Base-by-base conservation (phyloP, 2,888 invertebrate genomes). In the Drosophila pseudotalamancana region DNA sequence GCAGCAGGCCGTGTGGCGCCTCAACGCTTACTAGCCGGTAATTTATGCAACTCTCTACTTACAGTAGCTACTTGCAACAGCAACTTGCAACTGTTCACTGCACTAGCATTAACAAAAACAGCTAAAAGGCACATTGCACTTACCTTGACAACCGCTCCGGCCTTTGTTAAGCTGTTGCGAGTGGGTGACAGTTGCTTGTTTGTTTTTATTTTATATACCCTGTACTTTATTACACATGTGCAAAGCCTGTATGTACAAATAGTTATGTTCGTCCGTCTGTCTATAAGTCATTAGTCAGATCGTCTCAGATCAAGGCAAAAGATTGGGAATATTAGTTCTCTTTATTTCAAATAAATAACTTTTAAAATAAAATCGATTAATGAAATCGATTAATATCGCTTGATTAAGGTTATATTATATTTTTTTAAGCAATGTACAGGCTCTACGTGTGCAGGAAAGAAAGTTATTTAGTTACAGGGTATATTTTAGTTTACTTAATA, bases 1-100 rank as follows among this genome's bases (percentile, higher is more conserved):
- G 77, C 73, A 70, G 77, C 63, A 51, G 51, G 72, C 62, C 75
- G 72, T 60, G 63, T 76, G 81, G 84, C 79, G 82, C 79, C 79
- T 64, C 50, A 48, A 73, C 81, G 68, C 34, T 46, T 73, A 60
- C 63, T 63, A 73, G 75, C 81, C 84, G 81, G 73, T 66, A 74
- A 70, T 70, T 70, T 74, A 70, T 74, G 61, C 70, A 55, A 62
- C 46, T 31, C 29, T 48, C 25, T 35, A 29, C n/a, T n/a, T 37
- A 8, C 27, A 48, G 55, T 37, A 37, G 56, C 49, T 37, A 11
- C 48, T 25, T 48, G 48, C 48, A 23, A 16, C 56, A 51, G 39
- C 27, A 34, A 60, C 46, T 63, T 66, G 51, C 54, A 70, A 45
- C 60, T 39, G 48, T 31, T 40, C 25, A 57, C 40, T 35, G 35